These are phyloP conservation scores for Pygoscelis adeliae DNA, from an alignment of 2,113 vertebrate genomes.

Conservation along the genomic window DNA sequence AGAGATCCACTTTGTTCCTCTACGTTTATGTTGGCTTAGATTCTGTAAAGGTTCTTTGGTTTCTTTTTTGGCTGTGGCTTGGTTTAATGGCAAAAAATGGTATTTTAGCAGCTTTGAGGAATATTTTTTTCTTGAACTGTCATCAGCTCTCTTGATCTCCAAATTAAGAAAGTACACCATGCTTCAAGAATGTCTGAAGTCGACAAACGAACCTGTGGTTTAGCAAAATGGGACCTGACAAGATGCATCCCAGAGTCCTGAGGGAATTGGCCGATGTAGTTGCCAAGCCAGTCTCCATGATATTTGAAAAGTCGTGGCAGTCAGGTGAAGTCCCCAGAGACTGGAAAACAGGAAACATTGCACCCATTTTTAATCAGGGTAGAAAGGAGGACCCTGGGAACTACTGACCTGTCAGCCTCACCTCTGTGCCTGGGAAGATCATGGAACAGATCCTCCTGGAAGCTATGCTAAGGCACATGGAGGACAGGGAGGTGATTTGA, in stretches of 20 bases:
- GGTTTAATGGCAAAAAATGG: background rate
- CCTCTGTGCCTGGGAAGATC: background rate
- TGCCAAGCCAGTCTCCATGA: background rate
- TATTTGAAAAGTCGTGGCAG: background rate
- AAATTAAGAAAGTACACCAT: background rate
- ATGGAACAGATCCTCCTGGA: background rate
- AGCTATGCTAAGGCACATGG: too few species aligned
- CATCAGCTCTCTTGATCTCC: background rate
- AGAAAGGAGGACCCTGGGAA: background rate
- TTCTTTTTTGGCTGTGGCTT: background rate
- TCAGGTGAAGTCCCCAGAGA: background rate
- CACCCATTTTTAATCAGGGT: background rate
- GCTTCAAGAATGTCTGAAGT: background rate
- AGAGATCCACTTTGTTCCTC: background rate
- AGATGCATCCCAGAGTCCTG: background rate
- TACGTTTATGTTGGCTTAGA: background rate
- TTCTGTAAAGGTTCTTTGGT: background rate
- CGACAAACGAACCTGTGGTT: background rate
- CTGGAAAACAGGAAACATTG: background rate
- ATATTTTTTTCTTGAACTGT: background rate
- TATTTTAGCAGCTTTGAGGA: background rate
- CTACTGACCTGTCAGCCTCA: background rate
- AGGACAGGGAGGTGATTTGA: too few species aligned
- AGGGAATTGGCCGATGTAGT: background rate
- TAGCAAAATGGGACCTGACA: background rate